Base-by-base conservation (phyloP, 2,888 invertebrate genomes). In the Synanthedon myopaeformis region DNA sequence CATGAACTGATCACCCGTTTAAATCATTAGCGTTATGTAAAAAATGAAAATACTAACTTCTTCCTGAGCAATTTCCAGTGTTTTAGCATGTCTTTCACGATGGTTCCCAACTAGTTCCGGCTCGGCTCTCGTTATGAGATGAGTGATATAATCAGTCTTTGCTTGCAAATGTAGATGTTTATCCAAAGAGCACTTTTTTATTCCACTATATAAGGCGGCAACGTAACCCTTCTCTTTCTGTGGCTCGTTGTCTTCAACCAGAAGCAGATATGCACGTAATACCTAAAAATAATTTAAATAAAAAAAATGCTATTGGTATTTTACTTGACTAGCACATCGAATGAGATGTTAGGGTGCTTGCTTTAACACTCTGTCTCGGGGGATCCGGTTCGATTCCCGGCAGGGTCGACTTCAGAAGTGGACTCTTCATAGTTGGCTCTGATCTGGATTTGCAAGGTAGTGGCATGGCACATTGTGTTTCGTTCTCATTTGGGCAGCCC, bases 61-160 rank as follows among this genome's bases (percentile, higher is more conserved):
- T 82, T 97, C 97, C 82, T 98, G 97, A 64, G 97, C 97, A 61
- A 97, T 96, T 88, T 97, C 97, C 65, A 98, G 83, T n/a, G 97
- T 97, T 84, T 97, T 97, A 6, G 97, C 97, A 76, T 98, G 97
- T 55, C 97, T 90, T 78, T 97, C 97, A 58, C 97, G 90, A 62
- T 94, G 92, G 72, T 94, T 93, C 41, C 96, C 97, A 61, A 95
- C 91, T 51, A 97, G 88, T 79, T 97, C 97, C 8, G 97, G 96
- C 79, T 97, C 96, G 17, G 96, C 97, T 65, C 96, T 91, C 53
- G 93, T 92, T 69, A 98, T 96, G 53, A 98, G 90, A 62, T 93
- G 92, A 64, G 93, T 93, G 64, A 98, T 95, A 76, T 95, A 96
- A 66, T 96, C 95, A 65, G 95, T 94, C 83, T 95, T 94, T 51